A percentile compares a stretch with the other conserved stretches of the same genome.
These are phyloP conservation scores for Nymphalis polychloros DNA, from an alignment of 2,888 invertebrate genomes.

Conservation along the genomic window DNA sequence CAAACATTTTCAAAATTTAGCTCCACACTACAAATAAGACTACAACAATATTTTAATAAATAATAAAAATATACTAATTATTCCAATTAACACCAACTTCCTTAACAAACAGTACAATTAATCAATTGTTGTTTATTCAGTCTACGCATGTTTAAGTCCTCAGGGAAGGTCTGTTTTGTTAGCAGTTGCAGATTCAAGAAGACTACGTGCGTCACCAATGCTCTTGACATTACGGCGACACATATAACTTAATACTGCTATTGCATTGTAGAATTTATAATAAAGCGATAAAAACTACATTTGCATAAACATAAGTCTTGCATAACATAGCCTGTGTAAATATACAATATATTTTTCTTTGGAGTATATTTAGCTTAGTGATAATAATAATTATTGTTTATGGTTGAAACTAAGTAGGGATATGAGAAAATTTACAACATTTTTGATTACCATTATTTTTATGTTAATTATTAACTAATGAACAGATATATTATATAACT, in stretches of 20 bases:
- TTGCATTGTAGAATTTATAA: conserved; percentile 24
- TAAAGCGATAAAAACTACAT: conserved; percentile 13
- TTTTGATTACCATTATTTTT: too few species aligned
- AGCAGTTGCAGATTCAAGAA: conserved; percentile 42
- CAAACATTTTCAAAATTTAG: too few species aligned
- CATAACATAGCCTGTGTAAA: background rate
- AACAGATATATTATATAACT: too few species aligned
- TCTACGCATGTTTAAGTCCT: conserved; percentile 23
- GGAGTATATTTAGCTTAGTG: background rate
- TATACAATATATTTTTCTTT: conserved; percentile 12
- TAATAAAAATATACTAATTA: conserved; percentile 3
- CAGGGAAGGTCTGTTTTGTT: conserved; percentile 43
- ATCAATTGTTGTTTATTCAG: conserved; percentile 21
- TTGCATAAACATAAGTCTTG: conserved; percentile 1
- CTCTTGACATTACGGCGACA: conserved; percentile 43
- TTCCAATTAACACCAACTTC: conserved; percentile 9
- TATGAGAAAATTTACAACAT: too few species aligned
- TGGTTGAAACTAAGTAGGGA: too few species aligned
- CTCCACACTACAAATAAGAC: too few species aligned
- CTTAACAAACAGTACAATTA: conserved; percentile 2
- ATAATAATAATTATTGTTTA: too few species aligned
- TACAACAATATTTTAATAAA: background rate
- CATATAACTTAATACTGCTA: conserved; percentile 9
- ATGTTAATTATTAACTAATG: too few species aligned
- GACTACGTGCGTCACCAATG: conserved; percentile 46